Percentiles rank a stretch among this genome's conserved stretches.
Conservation (phyloP, 2,797 vertebrate genomes). For the Tapera naevia region DNA sequence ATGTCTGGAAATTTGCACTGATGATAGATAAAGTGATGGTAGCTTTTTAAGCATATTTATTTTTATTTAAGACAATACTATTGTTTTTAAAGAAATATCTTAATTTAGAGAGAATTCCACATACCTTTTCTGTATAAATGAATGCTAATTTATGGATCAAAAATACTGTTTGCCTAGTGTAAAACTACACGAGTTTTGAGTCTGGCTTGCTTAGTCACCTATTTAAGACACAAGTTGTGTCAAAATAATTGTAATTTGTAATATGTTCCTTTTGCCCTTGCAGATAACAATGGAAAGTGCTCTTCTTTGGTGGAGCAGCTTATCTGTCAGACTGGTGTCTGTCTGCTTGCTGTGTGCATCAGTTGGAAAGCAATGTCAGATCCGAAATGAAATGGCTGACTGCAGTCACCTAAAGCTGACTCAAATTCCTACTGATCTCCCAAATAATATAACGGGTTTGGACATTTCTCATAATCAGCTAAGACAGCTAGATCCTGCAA, state of each 20-base stretch:
- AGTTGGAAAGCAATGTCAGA: slow-evolving; percentile 64
- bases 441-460: slow-evolving; percentile 82
- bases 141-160: neutral
- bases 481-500: slow-evolving; percentile 59
- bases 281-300: slow-evolving; percentile 32
- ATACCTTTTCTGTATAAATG: neutral
- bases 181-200: neutral
- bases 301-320: neutral
- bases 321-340: slow-evolving; percentile 14
- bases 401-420: slow-evolving; percentile 88
- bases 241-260: neutral
- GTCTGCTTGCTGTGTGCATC: neutral
- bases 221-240: neutral
- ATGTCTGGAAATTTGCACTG: neutral
- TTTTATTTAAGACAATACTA: neutral
- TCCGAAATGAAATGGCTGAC: slow-evolving; percentile 79
- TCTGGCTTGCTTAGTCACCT: neutral
- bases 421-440: slow-evolving; percentile 84
- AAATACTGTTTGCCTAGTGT: neutral
- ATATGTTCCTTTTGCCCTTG: slow-evolving; percentile 4
- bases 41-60: neutral
- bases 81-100: neutral
- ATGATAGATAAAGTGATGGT: neutral
- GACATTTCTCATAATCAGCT: slow-evolving; percentile 92
- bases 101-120: neutral